Conservation (phyloP, 2,888 invertebrate species). For the Bibio marci region DNA sequence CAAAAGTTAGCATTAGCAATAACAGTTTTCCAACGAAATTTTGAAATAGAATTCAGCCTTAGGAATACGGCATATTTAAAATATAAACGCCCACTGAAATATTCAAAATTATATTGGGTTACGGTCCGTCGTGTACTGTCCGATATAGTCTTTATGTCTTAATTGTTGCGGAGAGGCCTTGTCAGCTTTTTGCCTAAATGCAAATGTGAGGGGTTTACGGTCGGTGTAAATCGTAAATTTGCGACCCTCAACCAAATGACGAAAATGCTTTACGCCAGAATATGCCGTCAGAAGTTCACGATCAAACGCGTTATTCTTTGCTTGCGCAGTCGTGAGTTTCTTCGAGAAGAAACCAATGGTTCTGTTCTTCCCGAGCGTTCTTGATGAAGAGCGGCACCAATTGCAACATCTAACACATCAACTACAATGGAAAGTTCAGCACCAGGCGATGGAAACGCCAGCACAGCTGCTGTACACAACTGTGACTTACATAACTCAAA, state of each 20-base stretch:
- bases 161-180: conserved; percentile 19
- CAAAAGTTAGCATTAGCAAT: too few species aligned
- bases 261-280: conserved; percentile 16
- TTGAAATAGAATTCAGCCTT: too few species aligned
- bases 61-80: too few species aligned
- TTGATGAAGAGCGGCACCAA: conserved; percentile 24
- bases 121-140: conserved; percentile 11
- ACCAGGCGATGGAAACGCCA: neutral
- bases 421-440: conserved; percentile 12
- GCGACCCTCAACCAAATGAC: conserved; percentile 12
- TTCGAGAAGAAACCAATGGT: conserved; percentile 22
- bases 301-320: conserved; percentile 22
- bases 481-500: neutral
- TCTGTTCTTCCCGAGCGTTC: conserved; percentile 13
- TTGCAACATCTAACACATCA: conserved; percentile 19
- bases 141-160: conserved; percentile 13
- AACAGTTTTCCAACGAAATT: too few species aligned
- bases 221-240: conserved; percentile 11
- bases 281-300: conserved; percentile 24
- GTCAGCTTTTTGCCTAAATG: conserved; percentile 16
- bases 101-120: too few species aligned
- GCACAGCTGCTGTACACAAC: neutral
- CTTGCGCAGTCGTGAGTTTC: conserved; percentile 17
- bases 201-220: conserved; percentile 14
- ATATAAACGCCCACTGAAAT: too few species aligned